These are phyloP conservation scores for Myotis brandtii DNA, from an alignment of 2,113 vertebrate genomes.

Conservation along the genomic window DNA sequence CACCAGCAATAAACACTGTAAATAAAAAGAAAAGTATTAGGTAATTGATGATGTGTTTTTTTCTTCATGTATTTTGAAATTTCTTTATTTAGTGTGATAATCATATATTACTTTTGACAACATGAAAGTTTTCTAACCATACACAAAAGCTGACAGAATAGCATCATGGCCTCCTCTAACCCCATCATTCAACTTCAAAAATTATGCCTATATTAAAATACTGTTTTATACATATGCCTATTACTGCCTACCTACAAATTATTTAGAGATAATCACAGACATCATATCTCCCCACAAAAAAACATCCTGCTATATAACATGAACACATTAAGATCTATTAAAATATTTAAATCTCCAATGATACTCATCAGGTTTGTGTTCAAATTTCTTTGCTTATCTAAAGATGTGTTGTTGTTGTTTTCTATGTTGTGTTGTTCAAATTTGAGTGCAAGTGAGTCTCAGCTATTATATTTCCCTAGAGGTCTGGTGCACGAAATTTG, in stretches of 20 bases:
- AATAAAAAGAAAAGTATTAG: background rate
- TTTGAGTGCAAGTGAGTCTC: background rate
- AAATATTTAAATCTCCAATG: background rate
- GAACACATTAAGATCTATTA: background rate
- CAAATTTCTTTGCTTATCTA: background rate
- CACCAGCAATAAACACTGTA: background rate
- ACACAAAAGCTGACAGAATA: background rate
- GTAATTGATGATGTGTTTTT: background rate
- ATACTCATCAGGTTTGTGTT: background rate
- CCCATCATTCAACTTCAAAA: background rate
- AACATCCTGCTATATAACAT: background rate
- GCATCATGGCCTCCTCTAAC: background rate
- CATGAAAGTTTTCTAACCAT: background rate
- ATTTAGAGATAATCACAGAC: background rate
- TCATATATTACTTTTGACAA: background rate
- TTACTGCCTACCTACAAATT: background rate
- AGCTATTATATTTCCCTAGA: background rate
- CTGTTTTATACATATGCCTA: background rate
- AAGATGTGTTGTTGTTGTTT: background rate
- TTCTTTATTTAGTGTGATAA: background rate
- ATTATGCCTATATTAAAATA: background rate
- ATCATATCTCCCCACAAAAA: background rate
- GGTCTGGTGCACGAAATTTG: too few relatives aligned
- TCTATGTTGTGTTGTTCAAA: background rate
- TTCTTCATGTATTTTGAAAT: background rate